phyloP scores from a whole-genome alignment of 2,888 invertebrate species.

The Dolichopus griseipennis region DNA sequence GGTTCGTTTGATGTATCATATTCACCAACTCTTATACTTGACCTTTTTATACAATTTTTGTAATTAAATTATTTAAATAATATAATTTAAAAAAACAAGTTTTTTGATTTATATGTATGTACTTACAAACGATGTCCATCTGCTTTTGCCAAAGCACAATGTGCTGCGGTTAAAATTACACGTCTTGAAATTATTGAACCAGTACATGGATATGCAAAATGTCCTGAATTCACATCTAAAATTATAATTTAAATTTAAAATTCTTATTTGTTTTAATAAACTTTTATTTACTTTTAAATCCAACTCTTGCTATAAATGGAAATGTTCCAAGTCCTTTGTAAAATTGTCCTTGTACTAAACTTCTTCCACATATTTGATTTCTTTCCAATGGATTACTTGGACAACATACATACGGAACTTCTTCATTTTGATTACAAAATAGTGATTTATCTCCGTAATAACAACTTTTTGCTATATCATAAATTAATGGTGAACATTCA shows the following conservation, averaged over 20 bases:
- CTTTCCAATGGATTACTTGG: constrained; percentile 40
- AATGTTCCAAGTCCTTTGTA: constrained; percentile 62
- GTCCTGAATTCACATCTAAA: constrained; percentile 57
- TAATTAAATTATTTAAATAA: constrained; percentile 1
- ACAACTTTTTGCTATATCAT: constrained; percentile 41
- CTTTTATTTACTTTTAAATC: constrained; percentile 58
- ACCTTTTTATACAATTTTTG: constrained; percentile 43
- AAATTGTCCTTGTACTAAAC: constrained; percentile 55
- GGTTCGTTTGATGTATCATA: constrained; percentile 62
- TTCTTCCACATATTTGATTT: constrained; percentile 53
- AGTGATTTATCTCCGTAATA: constrained; percentile 41
- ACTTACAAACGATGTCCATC: constrained; percentile 68
- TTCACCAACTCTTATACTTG: constrained; percentile 65
- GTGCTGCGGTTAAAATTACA: constrained; percentile 65
- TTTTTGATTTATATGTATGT: not conserved
- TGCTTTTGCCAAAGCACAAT: constrained; percentile 69
- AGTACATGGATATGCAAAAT: constrained; percentile 64
- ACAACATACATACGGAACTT: constrained; percentile 42
- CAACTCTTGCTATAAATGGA: constrained; percentile 68
- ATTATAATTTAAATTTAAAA: constrained; percentile 11
- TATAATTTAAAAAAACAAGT: constrained; percentile 1
- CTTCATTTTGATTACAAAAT: constrained; percentile 37
- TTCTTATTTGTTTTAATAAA: not conserved
- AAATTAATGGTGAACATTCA: constrained; percentile 40
- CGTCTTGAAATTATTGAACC: constrained; percentile 59